Evolutionary conservation across 2,888 invertebrate genomes (phyloP).

Genomic region (Liopterus haemorrhoidalis): DNA sequence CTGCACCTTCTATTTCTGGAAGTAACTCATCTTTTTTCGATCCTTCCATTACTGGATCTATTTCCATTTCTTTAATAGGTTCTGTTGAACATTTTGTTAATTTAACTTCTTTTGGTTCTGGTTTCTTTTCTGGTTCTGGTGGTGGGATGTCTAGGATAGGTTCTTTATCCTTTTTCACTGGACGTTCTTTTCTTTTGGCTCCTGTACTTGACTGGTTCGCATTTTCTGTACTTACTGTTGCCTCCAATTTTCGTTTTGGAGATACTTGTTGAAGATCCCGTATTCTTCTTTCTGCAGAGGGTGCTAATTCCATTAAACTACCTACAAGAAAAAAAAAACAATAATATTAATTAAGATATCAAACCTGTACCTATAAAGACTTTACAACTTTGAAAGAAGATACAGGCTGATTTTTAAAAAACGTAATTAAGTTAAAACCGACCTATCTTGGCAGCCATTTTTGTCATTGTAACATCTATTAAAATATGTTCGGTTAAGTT

Average conservation of each 20-base stretch:
- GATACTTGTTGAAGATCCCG: constrained; percentile 58
- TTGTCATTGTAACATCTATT: too few relatives aligned
- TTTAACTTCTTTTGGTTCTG: neutral
- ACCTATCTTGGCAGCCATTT: too few relatives aligned
- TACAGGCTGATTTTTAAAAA: too few relatives aligned
- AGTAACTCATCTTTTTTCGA: constrained; percentile 37
- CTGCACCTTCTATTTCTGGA: constrained; percentile 42
- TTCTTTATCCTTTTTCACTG: constrained; percentile 37
- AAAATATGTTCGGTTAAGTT: too few relatives aligned
- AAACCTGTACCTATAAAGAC: too few relatives aligned
- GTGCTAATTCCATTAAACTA: constrained; percentile 66
- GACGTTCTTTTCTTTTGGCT: constrained; percentile 59
- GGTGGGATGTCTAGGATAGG: constrained; percentile 30
- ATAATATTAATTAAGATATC: too few relatives aligned
- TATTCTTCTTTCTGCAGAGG: constrained; percentile 66
- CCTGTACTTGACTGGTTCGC: constrained; percentile 44
- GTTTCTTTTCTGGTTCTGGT: neutral
- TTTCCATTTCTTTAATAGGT: constrained; percentile 19
- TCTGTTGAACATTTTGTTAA: constrained; percentile 20
- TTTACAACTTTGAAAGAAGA: too few relatives aligned
- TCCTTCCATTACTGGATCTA: constrained; percentile 37
- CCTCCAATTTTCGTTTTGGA: constrained; percentile 69
- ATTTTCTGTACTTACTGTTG: constrained; percentile 66
- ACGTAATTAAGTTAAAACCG: too few relatives aligned
- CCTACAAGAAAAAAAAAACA: too few relatives aligned